phyloP scores from a whole-genome alignment of 2,113 vertebrate genomes.

The Microcebus murinus region DNA sequence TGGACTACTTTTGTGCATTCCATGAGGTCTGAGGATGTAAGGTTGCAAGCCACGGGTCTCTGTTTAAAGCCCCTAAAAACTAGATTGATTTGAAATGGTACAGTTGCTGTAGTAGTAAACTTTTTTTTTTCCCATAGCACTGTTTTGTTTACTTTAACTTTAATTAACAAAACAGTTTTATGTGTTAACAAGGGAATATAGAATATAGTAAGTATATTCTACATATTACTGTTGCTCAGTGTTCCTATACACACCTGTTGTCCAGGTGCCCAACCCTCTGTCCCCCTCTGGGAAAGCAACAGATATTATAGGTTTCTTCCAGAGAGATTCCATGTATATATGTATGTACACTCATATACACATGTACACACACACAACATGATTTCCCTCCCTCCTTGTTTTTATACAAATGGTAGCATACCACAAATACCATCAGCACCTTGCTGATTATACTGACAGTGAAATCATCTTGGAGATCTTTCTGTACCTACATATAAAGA shows the following conservation, averaged over 20 bases:
- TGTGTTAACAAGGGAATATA: neutral
- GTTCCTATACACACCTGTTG: neutral
- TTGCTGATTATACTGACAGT: neutral
- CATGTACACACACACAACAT: no score
- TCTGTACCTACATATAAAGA: neutral
- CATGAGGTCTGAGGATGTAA: neutral
- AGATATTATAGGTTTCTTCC: neutral
- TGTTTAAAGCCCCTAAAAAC: neutral
- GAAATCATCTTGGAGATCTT: neutral
- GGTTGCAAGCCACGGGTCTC: neutral
- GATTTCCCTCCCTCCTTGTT: neutral
- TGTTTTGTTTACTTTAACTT: slow-evolving; percentile 28
- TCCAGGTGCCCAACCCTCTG: neutral
- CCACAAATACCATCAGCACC: neutral
- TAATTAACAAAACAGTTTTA: neutral
- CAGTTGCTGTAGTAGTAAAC: neutral
- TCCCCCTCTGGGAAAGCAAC: neutral
- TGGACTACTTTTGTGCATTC: neutral
- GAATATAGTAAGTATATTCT: neutral
- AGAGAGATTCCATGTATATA: neutral
- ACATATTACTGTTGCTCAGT: neutral
- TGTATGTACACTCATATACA: neutral
- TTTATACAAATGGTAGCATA: neutral
- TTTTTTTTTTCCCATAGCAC: neutral
- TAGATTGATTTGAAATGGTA: neutral